Evolutionary conservation across 1,140 invertebrate species (phyloP), one percentile per base, ranked within the genome.

Genomic region (Liolophura sinensis): DNA sequence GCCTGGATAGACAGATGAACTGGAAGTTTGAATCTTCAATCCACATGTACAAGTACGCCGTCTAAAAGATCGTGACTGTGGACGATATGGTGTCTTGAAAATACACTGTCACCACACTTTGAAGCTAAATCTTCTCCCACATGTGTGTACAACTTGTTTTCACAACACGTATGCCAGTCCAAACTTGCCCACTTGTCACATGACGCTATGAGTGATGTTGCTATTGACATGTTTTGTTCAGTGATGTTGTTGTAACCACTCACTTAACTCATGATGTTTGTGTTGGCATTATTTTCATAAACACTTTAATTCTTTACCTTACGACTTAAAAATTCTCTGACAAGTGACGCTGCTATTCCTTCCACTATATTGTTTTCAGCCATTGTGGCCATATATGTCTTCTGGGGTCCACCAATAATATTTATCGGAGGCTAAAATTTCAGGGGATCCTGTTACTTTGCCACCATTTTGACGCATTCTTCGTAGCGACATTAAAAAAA

Each of bases 291-390:
- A 22, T 12, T 9, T 25, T 20, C 18, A n/a, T 22, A 31, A 25
- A 49, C 48, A 16, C 46, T 46, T 18, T 18, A 49, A 48, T 51
- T 48, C 9, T 54, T 52, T 69, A 81, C 79, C 72, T 81, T 81
- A 71, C 78, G 67, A 62, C 74, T 81, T 18, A 81, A 67, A 67
- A 78, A 81, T 68, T 81, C 79, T 58, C 79, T 61, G 47, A 81
- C 78, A 31, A 81, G 65, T n/a, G 79, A 81, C 14, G 78, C 71
- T 50, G 77, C 60, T 18, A 79, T 58, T 51, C 64, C 68, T 69
- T 81, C 79, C 25, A 75, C 65, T 54, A 64, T 24, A 25, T n/a
- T 18, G 24, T 46, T 61, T 61, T 46, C 60, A 31, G 48, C 47
- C 25, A 47, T 61, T 24, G 24, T 54, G 51, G n/a, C n/a, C 18